These are phyloP conservation scores for Nestor notabilis DNA, from an alignment of 2,113 vertebrate genomes.

Conservation along the genomic window DNA sequence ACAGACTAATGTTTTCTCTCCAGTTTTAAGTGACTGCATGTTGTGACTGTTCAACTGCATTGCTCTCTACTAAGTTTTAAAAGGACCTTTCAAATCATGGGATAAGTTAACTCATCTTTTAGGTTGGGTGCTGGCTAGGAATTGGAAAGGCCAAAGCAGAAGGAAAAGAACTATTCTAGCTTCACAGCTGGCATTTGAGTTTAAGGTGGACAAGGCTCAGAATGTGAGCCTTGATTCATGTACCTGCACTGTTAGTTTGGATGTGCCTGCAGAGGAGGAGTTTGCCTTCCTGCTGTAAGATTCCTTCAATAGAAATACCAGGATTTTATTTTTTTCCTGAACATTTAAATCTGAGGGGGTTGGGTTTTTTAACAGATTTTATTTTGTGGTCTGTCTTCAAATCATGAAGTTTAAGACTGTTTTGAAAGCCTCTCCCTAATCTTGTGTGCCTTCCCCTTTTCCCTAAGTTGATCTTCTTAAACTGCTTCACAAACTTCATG, in stretches of 20 bases:
- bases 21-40: not conserved
- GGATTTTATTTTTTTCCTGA: not conserved
- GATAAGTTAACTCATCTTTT: not conserved
- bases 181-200: not conserved
- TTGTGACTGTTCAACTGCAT: not conserved
- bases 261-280: not conserved
- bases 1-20: constrained; percentile 16
- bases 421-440: not conserved
- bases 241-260: not conserved
- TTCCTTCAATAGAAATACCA: not conserved
- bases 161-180: not conserved
- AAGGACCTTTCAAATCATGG: not conserved
- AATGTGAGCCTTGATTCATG: not conserved
- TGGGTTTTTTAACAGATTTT: not conserved
- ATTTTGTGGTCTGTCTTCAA: not conserved
- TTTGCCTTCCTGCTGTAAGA: not conserved
- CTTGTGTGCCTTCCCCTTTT: not conserved
- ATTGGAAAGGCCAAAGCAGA: not conserved
- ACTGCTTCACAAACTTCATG: not conserved
- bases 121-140: not conserved
- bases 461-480: not conserved
- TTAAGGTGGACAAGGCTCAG: not conserved
- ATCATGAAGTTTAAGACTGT: not conserved
- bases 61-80: not conserved
- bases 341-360: not conserved